phyloP scores from a whole-genome alignment of 2,797 vertebrate genomes.

The Pygocentrus nattereri region DNA sequence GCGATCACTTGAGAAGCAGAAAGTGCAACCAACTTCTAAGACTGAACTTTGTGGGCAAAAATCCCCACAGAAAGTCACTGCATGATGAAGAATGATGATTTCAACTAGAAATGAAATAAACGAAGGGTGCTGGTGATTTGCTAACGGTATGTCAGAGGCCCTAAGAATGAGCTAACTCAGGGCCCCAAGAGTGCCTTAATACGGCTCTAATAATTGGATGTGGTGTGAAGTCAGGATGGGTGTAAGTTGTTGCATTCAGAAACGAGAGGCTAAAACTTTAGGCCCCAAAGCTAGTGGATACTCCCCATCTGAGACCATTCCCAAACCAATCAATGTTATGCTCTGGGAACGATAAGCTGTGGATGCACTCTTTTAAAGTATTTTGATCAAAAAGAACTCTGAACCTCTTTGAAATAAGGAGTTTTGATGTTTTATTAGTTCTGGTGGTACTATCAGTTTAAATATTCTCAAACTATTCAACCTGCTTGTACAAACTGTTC shows the following conservation, averaged over 20 bases:
- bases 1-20: no score
- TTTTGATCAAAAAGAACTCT: conserved; percentile 1
- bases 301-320: neutral
- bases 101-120: no score
- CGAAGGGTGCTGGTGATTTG: no score
- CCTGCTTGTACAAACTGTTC: no score
- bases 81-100: no score
- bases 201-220: neutral
- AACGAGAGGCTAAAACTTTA: neutral
- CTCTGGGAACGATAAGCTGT: neutral
- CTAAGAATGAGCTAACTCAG: no score
- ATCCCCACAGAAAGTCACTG: no score
- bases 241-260: neutral
- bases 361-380: neutral
- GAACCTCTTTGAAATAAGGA: neutral
- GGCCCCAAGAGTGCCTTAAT: no score
- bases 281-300: neutral
- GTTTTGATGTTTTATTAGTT: conserved; percentile 4
- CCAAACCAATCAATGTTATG: neutral
- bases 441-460: neutral
- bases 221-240: neutral
- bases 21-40: no score
- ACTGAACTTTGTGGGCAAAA: no score
- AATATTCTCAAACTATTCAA: neutral
- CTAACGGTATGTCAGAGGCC: no score